Evolutionary conservation across 2,797 vertebrate genomes (phyloP), one percentile per base, ranked within the genome.

Genomic region (Glyptemys insculpta): DNA sequence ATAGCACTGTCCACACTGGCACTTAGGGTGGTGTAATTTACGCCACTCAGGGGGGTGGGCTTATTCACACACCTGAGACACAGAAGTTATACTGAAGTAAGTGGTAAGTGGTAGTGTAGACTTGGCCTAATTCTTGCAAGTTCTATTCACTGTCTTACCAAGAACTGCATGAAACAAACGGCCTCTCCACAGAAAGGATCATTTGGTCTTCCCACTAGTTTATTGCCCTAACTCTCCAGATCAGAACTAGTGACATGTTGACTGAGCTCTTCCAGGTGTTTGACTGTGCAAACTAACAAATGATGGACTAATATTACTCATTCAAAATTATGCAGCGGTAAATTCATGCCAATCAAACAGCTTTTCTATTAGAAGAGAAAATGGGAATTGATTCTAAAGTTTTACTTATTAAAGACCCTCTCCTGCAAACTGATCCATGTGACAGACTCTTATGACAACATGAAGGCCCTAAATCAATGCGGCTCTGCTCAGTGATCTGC

Each of bases 221-320:
- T 14, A 59, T 6, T 83, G 14, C 53, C 53, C 47, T 15, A 68
- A 88, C 52, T 80, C 93, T 92, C 87, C 89, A 87, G 37, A 91
- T 93, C 78, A 91, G 82, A 94, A 91, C 57, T 86, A 86, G 27
- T 74, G 54, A 92, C 79, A 59, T 47, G 44, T 52, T 85, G 52
- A 88, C 91, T 79, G 12, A 81, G 79, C 49, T 91, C 93, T 59
- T 91, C 84, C 47, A 54, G 81, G 21, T 19, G 88, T 72, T 87
- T 84, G n/a, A 79, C 95, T 76, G 88, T 81, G 92, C 49, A 95
- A 97, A 97, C 88, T 93, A 95, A 91, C 90, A 96, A 85, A 96
- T 47, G 25, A 94, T 68, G 94, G 86, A 96, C 94, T 82, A 83
- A 21, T 79, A 88, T 89, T 87, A 89, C 56, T 12, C 83, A 96